Evolutionary conservation across 2,888 invertebrate species (phyloP).

Genomic region (Onchidella celtica): DNA sequence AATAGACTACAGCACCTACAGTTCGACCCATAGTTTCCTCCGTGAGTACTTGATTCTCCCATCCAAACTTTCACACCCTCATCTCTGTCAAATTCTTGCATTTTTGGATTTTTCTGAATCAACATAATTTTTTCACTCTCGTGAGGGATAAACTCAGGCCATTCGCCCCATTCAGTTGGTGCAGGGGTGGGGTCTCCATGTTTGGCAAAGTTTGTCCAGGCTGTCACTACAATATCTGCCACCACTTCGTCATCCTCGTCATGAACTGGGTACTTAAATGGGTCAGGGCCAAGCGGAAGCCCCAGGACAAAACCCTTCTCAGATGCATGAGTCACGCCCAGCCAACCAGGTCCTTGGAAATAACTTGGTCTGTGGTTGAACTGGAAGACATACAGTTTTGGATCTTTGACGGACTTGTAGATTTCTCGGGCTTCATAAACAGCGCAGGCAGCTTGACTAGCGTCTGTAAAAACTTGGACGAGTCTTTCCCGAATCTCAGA

Average conservation of each 20-base stretch:
- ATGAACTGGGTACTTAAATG: slow-evolving; percentile 2
- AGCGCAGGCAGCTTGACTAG: background rate
- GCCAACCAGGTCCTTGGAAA: background rate
- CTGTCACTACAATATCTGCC: background rate
- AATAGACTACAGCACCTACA: no score
- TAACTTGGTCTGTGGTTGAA: slow-evolving; percentile 24
- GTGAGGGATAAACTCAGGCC: background rate
- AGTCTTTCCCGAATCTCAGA: background rate
- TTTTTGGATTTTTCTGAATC: background rate
- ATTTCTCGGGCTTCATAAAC: background rate
- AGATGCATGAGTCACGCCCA: slow-evolving; percentile 11
- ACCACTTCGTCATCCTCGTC: background rate
- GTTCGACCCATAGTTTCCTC: no score
- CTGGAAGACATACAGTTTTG: slow-evolving; percentile 1
- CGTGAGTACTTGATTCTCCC: no score
- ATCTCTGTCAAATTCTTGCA: slow-evolving; percentile 1
- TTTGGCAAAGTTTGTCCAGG: slow-evolving; percentile 34
- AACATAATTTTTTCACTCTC: background rate
- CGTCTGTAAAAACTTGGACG: background rate
- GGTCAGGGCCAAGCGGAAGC: slow-evolving; percentile 24
- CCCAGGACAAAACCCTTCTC: slow-evolving; percentile 11
- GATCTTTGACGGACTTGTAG: background rate
- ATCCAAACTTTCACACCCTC: background rate
- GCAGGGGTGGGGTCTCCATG: slow-evolving; percentile 9
- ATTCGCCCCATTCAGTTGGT: background rate